Conservation (phyloP, 2,888 invertebrate species). For the Panzeria rudis region DNA sequence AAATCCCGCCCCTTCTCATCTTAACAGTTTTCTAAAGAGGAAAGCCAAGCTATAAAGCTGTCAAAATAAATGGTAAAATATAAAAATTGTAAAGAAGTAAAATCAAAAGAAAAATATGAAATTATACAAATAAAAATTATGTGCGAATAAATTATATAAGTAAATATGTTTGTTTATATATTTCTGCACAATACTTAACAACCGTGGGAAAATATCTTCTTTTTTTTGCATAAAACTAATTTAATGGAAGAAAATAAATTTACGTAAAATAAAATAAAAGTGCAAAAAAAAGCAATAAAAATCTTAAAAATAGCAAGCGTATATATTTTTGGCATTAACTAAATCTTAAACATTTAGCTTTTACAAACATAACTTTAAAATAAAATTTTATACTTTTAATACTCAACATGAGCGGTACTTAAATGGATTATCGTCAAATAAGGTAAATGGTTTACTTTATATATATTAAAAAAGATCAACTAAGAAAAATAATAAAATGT, state of each 20-base stretch:
- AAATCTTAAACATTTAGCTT: neutral
- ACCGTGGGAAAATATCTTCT: slow-evolving; percentile 67
- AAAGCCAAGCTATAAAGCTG: slow-evolving; percentile 58
- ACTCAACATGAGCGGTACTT: neutral
- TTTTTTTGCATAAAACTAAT: slow-evolving; percentile 30
- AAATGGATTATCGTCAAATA: slow-evolving; percentile 33
- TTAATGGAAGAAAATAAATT: slow-evolving; percentile 37
- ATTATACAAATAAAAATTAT: slow-evolving; percentile 51
- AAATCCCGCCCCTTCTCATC: neutral
- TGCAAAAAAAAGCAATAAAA: slow-evolving; percentile 22
- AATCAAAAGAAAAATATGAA: slow-evolving; percentile 25
- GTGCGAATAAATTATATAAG: slow-evolving; percentile 48
- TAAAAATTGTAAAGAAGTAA: slow-evolving; percentile 27
- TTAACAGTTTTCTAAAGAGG: slow-evolving; percentile 23
- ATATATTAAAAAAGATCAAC: neutral
- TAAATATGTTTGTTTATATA: slow-evolving; percentile 34
- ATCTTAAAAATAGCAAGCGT: neutral
- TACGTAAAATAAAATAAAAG: slow-evolving; percentile 15
- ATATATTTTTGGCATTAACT: neutral
- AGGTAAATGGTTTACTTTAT: slow-evolving; percentile 37
- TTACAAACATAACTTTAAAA: slow-evolving; percentile 5
- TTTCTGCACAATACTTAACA: slow-evolving; percentile 53
- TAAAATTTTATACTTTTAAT: slow-evolving; percentile 4
- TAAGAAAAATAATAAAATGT: neutral
- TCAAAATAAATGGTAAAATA: slow-evolving; percentile 63